Conservation (phyloP, 2,797 vertebrate genomes). For the Agapornis canus region DNA sequence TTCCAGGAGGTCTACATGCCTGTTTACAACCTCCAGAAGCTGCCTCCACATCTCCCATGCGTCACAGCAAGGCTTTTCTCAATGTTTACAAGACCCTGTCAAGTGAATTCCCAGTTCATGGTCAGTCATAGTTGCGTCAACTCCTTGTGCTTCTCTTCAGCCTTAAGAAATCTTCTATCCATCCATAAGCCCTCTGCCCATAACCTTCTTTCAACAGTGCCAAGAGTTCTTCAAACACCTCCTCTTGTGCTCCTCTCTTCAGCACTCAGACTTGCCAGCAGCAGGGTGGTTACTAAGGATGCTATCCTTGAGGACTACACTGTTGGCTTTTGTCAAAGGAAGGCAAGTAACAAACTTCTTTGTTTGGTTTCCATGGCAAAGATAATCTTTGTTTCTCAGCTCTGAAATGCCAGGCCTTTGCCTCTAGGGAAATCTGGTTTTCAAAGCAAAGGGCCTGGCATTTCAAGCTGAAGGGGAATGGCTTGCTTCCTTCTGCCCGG, state of each 20-base stretch:
- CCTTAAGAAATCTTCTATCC: not conserved
- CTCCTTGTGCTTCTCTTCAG: not conserved
- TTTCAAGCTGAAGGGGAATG: accelerated
- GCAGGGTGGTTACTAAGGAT: not conserved
- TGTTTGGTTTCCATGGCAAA: conserved; percentile 30
- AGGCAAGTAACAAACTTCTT: conserved; percentile 21
- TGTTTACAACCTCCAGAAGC: not conserved
- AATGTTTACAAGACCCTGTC: not conserved
- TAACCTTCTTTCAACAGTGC: not conserved
- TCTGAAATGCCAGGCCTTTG: not conserved
- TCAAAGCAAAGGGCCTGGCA: not conserved
- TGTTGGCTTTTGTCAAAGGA: not conserved
- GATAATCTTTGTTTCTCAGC: not conserved
- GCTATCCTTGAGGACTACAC: not conserved
- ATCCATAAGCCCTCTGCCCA: not conserved
- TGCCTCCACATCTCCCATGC: not conserved
- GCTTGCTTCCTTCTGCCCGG: not conserved
- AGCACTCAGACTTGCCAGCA: not conserved
- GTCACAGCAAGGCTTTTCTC: not conserved
- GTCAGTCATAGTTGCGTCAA: not conserved
- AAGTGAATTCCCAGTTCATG: not conserved
- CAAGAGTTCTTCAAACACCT: not conserved
- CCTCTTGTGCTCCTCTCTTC: not conserved
- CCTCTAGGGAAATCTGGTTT: not conserved
- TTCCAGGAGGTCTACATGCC: not conserved